Evolutionary conservation across 2,797 vertebrate species (phyloP).

Genomic region (Peromyscus eremicus): DNA sequence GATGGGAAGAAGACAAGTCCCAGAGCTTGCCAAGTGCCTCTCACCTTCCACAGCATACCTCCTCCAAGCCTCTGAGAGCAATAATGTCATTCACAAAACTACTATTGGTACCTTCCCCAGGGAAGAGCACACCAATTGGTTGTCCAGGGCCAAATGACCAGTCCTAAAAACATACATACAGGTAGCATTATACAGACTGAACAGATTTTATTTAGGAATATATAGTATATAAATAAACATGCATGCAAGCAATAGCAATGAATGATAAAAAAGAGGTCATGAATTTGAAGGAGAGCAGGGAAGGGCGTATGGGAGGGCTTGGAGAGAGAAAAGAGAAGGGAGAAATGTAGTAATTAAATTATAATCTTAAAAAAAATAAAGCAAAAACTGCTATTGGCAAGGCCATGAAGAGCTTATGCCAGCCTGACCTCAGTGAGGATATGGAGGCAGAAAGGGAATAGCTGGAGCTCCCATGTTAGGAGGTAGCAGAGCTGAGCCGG

Average conservation of each 20-base stretch:
- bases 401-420: background rate
- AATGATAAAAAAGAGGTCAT: background rate
- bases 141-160: background rate
- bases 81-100: background rate
- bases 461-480: background rate
- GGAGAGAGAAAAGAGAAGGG: background rate
- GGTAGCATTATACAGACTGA: background rate
- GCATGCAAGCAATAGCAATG: background rate
- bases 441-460: background rate
- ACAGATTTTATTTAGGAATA: background rate
- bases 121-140: background rate
- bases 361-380: background rate
- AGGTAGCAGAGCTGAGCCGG: background rate
- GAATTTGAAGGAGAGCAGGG: background rate
- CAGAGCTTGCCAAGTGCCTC: background rate
- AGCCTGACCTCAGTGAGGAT: background rate
- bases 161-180: background rate
- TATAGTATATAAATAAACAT: background rate
- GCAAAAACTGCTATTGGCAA: background rate
- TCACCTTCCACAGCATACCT: background rate
- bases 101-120: background rate
- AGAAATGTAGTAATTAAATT: background rate
- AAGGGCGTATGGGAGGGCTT: background rate
- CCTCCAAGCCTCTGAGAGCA: background rate
- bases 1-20: background rate